Base-by-base conservation (phyloP, 2,888 invertebrate genomes). In the Sthenelais limicola region DNA sequence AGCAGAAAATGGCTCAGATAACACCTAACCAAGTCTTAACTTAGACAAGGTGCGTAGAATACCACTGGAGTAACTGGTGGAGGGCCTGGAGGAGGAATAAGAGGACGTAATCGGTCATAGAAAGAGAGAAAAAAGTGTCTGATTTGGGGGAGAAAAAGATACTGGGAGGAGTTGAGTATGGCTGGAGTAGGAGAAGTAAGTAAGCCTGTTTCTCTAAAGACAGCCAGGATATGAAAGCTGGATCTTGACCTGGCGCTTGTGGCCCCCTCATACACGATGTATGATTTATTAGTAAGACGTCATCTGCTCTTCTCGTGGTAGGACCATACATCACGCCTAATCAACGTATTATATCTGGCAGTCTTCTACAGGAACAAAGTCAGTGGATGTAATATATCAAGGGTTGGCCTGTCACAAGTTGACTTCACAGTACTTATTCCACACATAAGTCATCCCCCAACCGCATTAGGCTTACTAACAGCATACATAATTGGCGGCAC, bases 331-430 rank as follows among this genome's bases (percentile, higher is more conserved):
- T 62, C 62, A 62, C 24, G 24, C 21, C 62, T 62, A 62, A 62
- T 62, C 62, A 62, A 62, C 62, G 62, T 62, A 62, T 62, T 62
- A 62, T 62, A 62, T 62, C 62, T 38, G 62, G 43, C 62, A 62
- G 62, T 62, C 62, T 62, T 62, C 62, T 38, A 62, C 38, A 43
- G 38, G 38, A 38, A 62, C 62, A 62, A 62, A 62, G 62, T 62
- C 62, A 43, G 62, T 28, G 62, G 21, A 24, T 3, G 62, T 35
- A 24, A 35, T 62, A 62, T 38, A 62, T 62, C 62, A 62, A 62
- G 43, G 24, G 24, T 24, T 12, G 26, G 35, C 62, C 28, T 62
- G 62, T 62, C 62, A 38, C 62, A 38, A 62, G 62, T 62, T 38
- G 62, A 62, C 62, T 62, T 26, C 38, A 43, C 62, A 62, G 26